These are phyloP conservation scores for Labrus mixtus DNA, from an alignment of 2,113 vertebrate genomes.

Conservation along the genomic window DNA sequence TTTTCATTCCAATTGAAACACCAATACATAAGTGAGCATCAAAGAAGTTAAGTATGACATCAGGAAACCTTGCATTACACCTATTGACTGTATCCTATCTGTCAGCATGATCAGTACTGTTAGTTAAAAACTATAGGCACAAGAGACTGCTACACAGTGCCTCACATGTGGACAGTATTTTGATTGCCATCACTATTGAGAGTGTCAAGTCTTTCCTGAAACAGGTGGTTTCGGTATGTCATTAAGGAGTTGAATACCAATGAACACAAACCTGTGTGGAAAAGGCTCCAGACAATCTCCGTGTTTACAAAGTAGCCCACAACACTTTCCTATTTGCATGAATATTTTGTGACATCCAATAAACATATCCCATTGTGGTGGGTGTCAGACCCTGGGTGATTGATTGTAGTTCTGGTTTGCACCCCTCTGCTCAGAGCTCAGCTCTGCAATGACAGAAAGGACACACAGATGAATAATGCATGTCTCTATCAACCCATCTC, in stretches of 20 bases:
- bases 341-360: slow-evolving; percentile 65
- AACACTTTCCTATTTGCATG: slow-evolving; percentile 48
- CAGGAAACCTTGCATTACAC: not conserved
- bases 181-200: not conserved
- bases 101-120: not conserved
- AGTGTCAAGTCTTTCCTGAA: slow-evolving; percentile 28
- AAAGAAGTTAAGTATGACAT: not conserved
- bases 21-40: not conserved
- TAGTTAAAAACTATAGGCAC: not conserved
- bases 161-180: not conserved
- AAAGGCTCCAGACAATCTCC: slow-evolving; percentile 28
- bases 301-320: slow-evolving; percentile 28
- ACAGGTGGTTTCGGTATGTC: slow-evolving; percentile 37
- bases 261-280: slow-evolving; percentile 24
- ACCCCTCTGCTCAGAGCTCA: slow-evolving; percentile 59
- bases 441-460: slow-evolving; percentile 75
- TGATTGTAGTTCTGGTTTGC: slow-evolving; percentile 73
- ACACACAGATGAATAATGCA: slow-evolving; percentile 78
- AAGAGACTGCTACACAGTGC: not conserved
- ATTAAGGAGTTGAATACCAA: slow-evolving; percentile 29
- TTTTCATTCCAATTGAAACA: not conserved
- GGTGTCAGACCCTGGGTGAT: slow-evolving; percentile 69
- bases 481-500: slow-evolving; percentile 70
- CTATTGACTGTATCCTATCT: not conserved
- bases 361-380: slow-evolving; percentile 68